Base-by-base conservation (phyloP, 1,140 invertebrate species). In the Achatina immaculata region DNA sequence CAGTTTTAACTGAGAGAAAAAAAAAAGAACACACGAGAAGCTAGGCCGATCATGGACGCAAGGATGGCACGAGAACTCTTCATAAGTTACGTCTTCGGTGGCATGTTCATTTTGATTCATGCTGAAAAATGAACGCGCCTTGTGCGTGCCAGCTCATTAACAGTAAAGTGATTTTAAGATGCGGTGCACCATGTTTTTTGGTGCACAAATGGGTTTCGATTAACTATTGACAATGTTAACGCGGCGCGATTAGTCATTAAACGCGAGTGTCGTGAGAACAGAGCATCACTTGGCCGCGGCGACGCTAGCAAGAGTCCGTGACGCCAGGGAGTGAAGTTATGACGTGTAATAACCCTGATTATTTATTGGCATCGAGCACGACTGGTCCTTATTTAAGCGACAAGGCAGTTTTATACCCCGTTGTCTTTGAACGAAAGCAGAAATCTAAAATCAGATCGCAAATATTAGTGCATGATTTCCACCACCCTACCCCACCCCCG, bases 141-240 rank as follows among this genome's bases (percentile, higher is more conserved):
- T 7, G 58, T 62, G 58, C 58, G 58, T 62, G 58, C 58, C 58
- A 62, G 28, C 58, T 62, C 58, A 62, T 62, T 62, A 62, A 62
- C 58, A 62, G 58, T 62, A 62, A 62, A 62, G 58, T 62, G 58
- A 62, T 62, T 62, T 62, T 62, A 62, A 62, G 58, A 62, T 62
- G 58, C 58, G 58, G 58, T 62, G 58, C 58, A 31, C 58, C 58
- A 62, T 62, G 58, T 62, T 62, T 62, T n/a, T 62, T 62, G n/a
- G 58, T 62, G 58, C n/a, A 28, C 58, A 62, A 62, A 62, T 62
- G 58, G 58, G 58, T 31, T 62, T 62, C 58, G 58, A 62, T 62
- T 62, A 62, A 28, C 58, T 31, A 62, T 62, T 62, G n/a, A 62
- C 58, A 62, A 62, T 62, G 51, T 55, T 55, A 55, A 55, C 51